These are phyloP conservation scores for Pipra filicauda DNA, from an alignment of 2,113 vertebrate genomes.

Conservation along the genomic window DNA sequence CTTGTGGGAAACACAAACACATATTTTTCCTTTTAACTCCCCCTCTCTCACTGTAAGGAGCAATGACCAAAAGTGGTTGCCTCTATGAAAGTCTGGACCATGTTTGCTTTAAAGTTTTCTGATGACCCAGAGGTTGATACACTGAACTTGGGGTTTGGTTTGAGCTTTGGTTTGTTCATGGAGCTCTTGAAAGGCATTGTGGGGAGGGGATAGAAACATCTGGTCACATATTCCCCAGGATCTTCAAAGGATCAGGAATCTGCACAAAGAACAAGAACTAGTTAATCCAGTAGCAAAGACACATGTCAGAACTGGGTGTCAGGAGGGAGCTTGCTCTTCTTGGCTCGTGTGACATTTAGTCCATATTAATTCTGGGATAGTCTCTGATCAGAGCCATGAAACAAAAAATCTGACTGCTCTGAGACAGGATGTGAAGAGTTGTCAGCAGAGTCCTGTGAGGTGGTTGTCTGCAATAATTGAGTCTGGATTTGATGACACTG, in stretches of 20 bases:
- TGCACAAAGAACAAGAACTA: background rate
- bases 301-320: background rate
- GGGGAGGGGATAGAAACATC: background rate
- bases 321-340: background rate
- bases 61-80: background rate
- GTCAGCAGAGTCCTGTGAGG: background rate
- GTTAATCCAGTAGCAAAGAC: background rate
- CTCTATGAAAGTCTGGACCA: background rate
- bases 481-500: background rate
- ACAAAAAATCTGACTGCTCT: background rate
- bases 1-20: background rate
- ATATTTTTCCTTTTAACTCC: background rate
- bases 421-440: background rate
- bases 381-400: background rate
- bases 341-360: accelerated
- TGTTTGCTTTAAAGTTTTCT: background rate
- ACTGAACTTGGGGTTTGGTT: background rate
- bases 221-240: background rate
- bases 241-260: background rate
- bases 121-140: too few relatives aligned
- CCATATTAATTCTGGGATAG: background rate
- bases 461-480: background rate
- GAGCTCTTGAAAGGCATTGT: background rate
- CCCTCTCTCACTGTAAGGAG: background rate
- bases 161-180: background rate